Conservation (phyloP, 1,140 invertebrate genomes). For the Caenorhabditis latens region DNA sequence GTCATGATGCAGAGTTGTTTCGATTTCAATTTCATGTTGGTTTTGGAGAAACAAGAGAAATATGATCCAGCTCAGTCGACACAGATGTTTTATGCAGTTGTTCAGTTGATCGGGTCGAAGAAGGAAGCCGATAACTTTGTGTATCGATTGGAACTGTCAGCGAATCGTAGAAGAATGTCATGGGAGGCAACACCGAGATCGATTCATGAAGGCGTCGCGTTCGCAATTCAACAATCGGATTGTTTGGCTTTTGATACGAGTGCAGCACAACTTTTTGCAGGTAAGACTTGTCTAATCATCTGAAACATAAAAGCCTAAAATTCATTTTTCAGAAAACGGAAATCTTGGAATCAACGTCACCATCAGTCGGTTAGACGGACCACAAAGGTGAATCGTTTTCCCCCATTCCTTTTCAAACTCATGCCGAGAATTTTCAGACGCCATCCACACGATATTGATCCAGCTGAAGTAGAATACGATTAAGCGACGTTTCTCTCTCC, state of each 20-base stretch:
- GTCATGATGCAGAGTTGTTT: conserved; percentile 99
- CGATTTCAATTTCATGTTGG: conserved; percentile 98
- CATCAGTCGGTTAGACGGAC: conserved; percentile 80
- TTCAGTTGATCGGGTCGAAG: conserved; percentile 96
- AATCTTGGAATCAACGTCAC: conserved; percentile 99
- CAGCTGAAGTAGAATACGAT: conserved; percentile 1
- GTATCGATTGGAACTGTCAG: conserved; percentile 96
- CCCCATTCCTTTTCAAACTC: background rate
- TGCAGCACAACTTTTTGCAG: conserved; percentile 95
- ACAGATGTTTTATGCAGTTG: conserved; percentile 99
- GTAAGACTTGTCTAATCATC: background rate
- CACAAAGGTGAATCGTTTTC: conserved; percentile 9
- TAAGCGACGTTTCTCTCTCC: background rate
- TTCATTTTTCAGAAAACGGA: conserved; percentile 85
- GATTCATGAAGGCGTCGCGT: conserved; percentile 97
- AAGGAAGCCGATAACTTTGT: conserved; percentile 99
- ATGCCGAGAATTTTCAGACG: background rate
- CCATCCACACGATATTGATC: background rate
- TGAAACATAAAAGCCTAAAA: background rate
- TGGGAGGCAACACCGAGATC: conserved; percentile 99
- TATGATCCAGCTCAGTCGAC: conserved; percentile 87
- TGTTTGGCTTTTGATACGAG: conserved; percentile 98
- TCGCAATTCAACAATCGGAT: conserved; percentile 97
- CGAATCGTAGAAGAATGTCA: conserved; percentile 90
- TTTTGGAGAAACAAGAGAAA: conserved; percentile 97